Evolutionary conservation across 1,140 invertebrate species (phyloP).

Genomic region (Drosophila bocki): DNA sequence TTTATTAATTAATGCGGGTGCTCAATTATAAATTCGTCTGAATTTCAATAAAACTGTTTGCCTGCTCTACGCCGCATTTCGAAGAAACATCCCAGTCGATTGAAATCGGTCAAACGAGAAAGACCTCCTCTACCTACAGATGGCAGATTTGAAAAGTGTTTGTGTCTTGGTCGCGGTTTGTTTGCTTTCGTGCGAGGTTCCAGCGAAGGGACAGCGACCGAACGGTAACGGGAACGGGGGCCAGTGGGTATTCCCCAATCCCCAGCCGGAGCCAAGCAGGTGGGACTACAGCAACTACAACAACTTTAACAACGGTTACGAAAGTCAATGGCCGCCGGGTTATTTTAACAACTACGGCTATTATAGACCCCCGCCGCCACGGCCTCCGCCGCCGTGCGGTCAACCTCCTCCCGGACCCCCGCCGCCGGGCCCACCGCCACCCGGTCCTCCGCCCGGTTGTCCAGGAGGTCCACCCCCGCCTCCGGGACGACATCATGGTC

Average conservation of each 20-base stretch:
- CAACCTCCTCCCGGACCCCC: conserved; percentile 28
- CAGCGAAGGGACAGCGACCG: conserved; percentile 26
- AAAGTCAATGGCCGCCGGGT: conserved; percentile 35
- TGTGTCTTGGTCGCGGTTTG: conserved; percentile 8
- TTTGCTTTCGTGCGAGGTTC: conserved; percentile 8
- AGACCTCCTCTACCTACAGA: conserved; percentile 31
- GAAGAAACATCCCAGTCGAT: conserved; percentile 37
- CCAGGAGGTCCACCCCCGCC: conserved; percentile 14
- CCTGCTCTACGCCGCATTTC: conserved; percentile 9
- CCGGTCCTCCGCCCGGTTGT: conserved; percentile 34
- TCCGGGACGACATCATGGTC: not conserved
- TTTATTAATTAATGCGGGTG: conserved; percentile 61
- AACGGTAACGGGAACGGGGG: not conserved
- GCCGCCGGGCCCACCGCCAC: conserved; percentile 31
- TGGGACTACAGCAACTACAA: conserved; percentile 35
- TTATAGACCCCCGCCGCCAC: conserved; percentile 50
- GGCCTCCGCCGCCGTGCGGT: conserved; percentile 34
- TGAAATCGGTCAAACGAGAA: conserved; percentile 28
- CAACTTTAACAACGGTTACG: conserved; percentile 22
- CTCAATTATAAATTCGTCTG: conserved; percentile 56
- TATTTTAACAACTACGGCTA: conserved; percentile 47
- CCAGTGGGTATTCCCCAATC: conserved; percentile 14
- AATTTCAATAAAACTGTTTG: conserved; percentile 52
- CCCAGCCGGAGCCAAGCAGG: conserved; percentile 40
- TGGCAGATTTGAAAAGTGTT: conserved; percentile 21